phyloP scores from a whole-genome alignment of 2,113 vertebrate genomes.

The Atractosteus spatula region DNA sequence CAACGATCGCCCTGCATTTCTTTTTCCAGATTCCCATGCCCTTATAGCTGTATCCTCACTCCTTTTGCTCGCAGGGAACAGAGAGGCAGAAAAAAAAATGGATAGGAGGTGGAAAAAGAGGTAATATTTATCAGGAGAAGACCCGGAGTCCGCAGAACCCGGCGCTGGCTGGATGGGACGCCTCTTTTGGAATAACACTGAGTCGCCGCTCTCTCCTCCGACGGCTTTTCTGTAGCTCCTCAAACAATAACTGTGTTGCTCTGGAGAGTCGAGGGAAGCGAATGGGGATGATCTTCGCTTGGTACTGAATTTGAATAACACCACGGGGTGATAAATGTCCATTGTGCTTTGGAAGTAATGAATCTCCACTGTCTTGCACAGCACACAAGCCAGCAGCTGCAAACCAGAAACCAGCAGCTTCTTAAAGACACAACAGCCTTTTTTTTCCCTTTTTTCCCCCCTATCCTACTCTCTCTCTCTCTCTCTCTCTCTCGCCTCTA shows the following conservation, averaged over 20 bases:
- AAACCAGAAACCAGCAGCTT: constrained; percentile 89
- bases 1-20: constrained; percentile 50
- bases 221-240: constrained; percentile 78
- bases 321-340: constrained; percentile 99
- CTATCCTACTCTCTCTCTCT: too few species aligned
- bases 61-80: constrained; percentile 32
- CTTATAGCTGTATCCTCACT: constrained; percentile 43
- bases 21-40: constrained; percentile 53
- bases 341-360: constrained; percentile 98
- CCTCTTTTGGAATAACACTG: constrained; percentile 53
- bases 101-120: constrained; percentile 32
- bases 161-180: constrained; percentile 41
- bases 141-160: constrained; percentile 48
- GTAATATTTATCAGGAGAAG: constrained; percentile 28
- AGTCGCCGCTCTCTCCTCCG: constrained; percentile 60
- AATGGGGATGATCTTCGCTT: constrained; percentile 94
- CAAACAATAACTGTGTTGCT: constrained; percentile 84
- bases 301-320: constrained; percentile 99
- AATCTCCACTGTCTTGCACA: constrained; percentile 95
- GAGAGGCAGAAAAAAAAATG: constrained; percentile 38
- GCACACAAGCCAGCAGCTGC: constrained; percentile 90
- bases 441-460: constrained; percentile 41
- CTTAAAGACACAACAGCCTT: constrained; percentile 97
- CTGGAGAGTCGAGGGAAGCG: constrained; percentile 72
- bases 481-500: constrained; percentile 54